Percentiles rank a stretch among this genome's conserved stretches.
phyloP scores from a whole-genome alignment of 2,888 invertebrate species.

The Barypeithes pellucidus region DNA sequence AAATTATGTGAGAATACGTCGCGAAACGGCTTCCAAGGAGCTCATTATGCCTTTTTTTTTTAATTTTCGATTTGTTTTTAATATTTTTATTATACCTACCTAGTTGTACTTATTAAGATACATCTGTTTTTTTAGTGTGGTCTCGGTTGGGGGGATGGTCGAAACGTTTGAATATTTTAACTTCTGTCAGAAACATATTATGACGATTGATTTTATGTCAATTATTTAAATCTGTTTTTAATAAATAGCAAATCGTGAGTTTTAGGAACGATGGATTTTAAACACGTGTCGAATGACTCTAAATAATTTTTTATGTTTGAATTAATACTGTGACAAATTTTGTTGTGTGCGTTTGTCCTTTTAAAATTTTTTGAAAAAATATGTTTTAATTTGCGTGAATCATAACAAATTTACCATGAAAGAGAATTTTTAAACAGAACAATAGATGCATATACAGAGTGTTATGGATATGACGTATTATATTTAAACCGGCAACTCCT shows the following conservation, averaged over 20 bases:
- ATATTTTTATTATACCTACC: conserved; percentile 3
- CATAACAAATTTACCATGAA: no score
- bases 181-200: background rate
- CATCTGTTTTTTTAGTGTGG: conserved; percentile 19
- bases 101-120: conserved; percentile 4
- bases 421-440: no score
- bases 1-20: conserved; percentile 16
- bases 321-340: no score
- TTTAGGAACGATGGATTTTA: background rate
- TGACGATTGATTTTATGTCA: background rate
- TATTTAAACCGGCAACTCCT: no score
- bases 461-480: no score
- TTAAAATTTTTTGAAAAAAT: no score
- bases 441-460: no score
- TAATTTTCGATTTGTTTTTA: conserved; percentile 2
- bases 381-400: no score
- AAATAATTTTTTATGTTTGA: no score
- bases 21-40: conserved; percentile 14
- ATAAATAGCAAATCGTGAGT: background rate
- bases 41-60: background rate
- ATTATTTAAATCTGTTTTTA: background rate
- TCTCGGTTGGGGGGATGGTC: conserved; percentile 5
- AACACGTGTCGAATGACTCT: conserved; percentile 1
- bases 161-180: conserved; percentile 1
- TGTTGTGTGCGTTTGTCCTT: no score